Evolutionary conservation across 2,888 invertebrate genomes (phyloP), one percentile per base, ranked within the genome.

Genomic region (Apeira syringaria): DNA sequence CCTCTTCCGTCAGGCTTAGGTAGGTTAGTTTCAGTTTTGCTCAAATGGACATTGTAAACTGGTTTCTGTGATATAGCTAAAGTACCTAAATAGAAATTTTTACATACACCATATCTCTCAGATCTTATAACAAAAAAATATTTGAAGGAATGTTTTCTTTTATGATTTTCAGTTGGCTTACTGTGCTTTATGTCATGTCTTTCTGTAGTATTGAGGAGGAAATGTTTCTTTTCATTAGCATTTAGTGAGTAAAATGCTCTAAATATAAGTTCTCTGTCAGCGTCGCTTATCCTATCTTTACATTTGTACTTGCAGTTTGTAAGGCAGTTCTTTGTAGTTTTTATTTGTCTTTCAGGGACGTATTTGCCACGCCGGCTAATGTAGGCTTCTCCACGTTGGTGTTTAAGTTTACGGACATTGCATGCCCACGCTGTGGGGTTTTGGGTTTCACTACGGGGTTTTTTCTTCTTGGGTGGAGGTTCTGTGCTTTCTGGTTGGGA

Each of bases 1-100:
- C 88, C 88, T 47, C 88, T 64, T 0, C 87, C 88, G 43, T 89
- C 88, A 0, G 85, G 87, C 46, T 88, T 88, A 0, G 88, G 88
- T 26, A 86, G 74, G 55, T 89, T 88, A 53, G 83, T 72, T 3
- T 87, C 86, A 0, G 83, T 79, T 62, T 89, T 89, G 1, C 79
- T 72, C 37, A 72, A 69, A 64, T 89, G 88, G 0, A 89, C 88
- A 62, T 87, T 88, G 40, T 89, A 88, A 0, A 88, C 78, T 1
- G 86, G 88, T 44, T 86, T 86, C 41, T 88, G 88, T 0, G 88
- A 89, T 66, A 89, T 87, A 5, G 84, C 77, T 54, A 89, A 41
- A 0, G 88, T 89, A 0, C 87, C 88, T 59, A 89, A 74, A 50
- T 86, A 89, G 46, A 87, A 89, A 51, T 83, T 80, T 56, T 89